Evolutionary conservation across 2,888 invertebrate genomes (phyloP).

Genomic region (Orthosia gothica): DNA sequence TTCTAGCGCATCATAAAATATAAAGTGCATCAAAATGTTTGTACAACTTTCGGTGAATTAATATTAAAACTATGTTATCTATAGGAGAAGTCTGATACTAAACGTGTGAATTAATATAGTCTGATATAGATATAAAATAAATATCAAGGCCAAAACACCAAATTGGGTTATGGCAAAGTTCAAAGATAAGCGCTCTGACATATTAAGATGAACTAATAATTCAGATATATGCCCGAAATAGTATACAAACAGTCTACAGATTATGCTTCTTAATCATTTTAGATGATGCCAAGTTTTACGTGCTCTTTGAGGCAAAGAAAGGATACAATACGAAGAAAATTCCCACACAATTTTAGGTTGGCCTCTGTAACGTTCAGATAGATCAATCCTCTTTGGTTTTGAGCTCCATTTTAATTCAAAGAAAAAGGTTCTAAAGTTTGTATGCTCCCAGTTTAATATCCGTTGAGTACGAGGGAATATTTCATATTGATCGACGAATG

Average conservation of each 20-base stretch:
- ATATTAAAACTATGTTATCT: neutral
- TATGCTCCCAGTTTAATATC: slow-evolving; percentile 24
- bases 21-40: too few relatives aligned
- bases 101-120: slow-evolving; percentile 1
- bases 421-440: neutral
- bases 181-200: slow-evolving; percentile 41
- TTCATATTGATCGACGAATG: neutral
- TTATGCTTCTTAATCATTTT: too few relatives aligned
- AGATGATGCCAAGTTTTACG: too few relatives aligned
- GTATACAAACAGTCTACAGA: neutral
- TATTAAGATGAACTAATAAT: slow-evolving; percentile 7
- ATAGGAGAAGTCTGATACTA: neutral
- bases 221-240: neutral
- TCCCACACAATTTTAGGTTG: neutral
- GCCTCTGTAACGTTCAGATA: neutral
- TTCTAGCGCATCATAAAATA: neutral
- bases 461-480: slow-evolving; percentile 15
- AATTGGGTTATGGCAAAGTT: slow-evolving; percentile 41
- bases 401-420: neutral
- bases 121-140: slow-evolving; percentile 7
- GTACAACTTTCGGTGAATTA: neutral
- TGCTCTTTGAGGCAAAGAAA: too few relatives aligned
- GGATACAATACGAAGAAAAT: too few relatives aligned
- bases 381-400: neutral
- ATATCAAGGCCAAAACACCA: slow-evolving; percentile 12